Conservation (phyloP, 2,888 invertebrate genomes). For the Drosophila mulleri region DNA sequence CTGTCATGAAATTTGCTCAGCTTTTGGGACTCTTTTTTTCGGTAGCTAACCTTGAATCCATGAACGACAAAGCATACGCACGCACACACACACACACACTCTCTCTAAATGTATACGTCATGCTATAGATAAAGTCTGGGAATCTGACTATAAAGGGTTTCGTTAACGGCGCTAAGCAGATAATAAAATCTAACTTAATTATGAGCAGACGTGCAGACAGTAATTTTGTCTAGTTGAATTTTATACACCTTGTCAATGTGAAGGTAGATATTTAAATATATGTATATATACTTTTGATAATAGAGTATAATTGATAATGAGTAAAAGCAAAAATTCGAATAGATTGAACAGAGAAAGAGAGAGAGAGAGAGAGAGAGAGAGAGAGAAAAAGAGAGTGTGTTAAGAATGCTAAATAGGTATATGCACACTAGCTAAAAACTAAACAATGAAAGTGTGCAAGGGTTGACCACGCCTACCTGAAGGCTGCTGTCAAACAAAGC, state of each 20-base stretch:
- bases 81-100: not conserved
- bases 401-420: too few species aligned
- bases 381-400: too few species aligned
- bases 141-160: conserved; percentile 62
- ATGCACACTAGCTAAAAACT: too few species aligned
- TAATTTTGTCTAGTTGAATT: not conserved
- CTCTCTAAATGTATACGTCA: conserved; percentile 7
- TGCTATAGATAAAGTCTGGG: conserved; percentile 33
- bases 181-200: conserved; percentile 65
- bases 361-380: too few species aligned
- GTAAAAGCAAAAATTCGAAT: too few species aligned
- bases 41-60: conserved; percentile 66
- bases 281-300: too few species aligned
- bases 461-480: too few species aligned
- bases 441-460: too few species aligned
- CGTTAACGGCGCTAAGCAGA: conserved; percentile 38
- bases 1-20: conserved; percentile 74
- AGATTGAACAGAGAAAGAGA: too few species aligned
- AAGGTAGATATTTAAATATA: not conserved
- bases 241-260: not conserved
- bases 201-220: not conserved
- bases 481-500: too few species aligned
- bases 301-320: too few species aligned
- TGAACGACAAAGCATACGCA: conserved; percentile 32
- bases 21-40: conserved; percentile 46